Conservation (phyloP, 2,113 vertebrate genomes). For the Haemorhous mexicanus region DNA sequence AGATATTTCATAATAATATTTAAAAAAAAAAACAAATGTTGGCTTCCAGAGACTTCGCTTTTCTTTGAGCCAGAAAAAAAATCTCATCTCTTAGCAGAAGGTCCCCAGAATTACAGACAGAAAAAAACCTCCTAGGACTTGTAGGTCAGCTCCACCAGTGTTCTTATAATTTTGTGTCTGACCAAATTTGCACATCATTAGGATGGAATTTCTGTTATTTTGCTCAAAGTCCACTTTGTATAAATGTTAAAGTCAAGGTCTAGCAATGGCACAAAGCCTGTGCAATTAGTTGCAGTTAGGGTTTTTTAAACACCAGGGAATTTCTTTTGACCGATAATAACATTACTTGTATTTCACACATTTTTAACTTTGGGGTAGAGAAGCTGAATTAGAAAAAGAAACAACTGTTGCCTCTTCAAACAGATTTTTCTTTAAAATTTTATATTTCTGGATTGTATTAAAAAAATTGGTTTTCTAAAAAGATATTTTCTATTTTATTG, state of each 20-base stretch:
- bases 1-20: neutral
- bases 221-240: neutral
- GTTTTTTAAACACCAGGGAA: neutral
- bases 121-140: neutral
- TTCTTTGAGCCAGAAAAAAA: neutral
- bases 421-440: neutral
- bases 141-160: neutral
- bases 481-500: neutral
- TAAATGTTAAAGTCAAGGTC: neutral
- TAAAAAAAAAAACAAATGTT: neutral
- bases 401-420: neutral
- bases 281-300: neutral
- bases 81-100: neutral
- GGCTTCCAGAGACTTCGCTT: neutral
- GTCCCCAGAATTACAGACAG: neutral
- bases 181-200: neutral
- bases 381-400: neutral
- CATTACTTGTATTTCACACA: neutral
- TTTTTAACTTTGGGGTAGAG: neutral
- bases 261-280: neutral
- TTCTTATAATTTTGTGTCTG: neutral
- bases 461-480: neutral
- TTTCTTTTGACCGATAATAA: neutral
- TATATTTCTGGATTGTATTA: neutral
- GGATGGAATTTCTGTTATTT: neutral